Percentiles rank a stretch among this genome's conserved stretches.
Evolutionary conservation across 2,797 vertebrate genomes (phyloP).

Genomic region (Eurystomus glaucurus): DNA sequence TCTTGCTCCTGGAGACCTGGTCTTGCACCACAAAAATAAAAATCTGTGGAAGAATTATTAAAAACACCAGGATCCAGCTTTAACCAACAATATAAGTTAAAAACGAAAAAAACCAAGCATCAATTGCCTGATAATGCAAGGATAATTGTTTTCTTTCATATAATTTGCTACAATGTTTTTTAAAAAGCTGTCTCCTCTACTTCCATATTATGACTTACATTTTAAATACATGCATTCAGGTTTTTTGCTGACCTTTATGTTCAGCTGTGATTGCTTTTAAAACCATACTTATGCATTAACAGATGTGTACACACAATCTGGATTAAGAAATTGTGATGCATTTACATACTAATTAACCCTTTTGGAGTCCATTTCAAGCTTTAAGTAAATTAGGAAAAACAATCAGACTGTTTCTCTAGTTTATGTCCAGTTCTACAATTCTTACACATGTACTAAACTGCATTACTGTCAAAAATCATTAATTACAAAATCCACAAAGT

Average conservation of each 20-base stretch:
- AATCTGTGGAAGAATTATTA: background rate
- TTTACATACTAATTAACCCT: background rate
- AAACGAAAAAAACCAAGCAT: background rate
- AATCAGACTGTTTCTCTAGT: background rate
- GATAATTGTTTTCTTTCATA: background rate
- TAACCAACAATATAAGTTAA: background rate
- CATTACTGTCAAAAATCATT: background rate
- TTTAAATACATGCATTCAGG: background rate
- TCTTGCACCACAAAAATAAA: background rate
- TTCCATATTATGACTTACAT: background rate
- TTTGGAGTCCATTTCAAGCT: background rate
- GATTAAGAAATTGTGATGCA: background rate
- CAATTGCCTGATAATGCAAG: background rate
- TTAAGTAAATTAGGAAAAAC: background rate
- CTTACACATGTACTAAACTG: accelerated
- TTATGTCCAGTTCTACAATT: background rate
- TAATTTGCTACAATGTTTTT: accelerated
- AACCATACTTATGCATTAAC: background rate
- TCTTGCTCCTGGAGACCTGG: background rate
- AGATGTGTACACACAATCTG: background rate
- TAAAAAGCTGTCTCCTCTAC: background rate
- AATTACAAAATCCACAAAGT: background rate
- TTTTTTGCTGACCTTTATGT: background rate
- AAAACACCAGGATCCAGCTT: background rate
- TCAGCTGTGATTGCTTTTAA: conserved; percentile 9